phyloP scores from a whole-genome alignment of 1,140 invertebrate species.

The Euura lappo region DNA sequence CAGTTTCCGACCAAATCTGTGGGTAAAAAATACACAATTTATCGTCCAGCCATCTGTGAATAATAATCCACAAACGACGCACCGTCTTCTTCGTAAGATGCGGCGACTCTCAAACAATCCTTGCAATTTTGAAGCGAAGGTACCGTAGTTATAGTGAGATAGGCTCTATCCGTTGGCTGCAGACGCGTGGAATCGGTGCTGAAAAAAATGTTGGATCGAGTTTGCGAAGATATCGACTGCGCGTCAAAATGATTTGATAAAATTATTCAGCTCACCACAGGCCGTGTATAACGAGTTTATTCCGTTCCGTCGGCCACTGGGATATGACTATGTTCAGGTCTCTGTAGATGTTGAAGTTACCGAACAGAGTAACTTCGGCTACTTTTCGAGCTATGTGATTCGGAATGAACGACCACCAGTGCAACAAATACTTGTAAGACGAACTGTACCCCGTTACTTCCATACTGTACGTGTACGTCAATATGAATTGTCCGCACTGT shows the following conservation, averaged over 20 bases:
- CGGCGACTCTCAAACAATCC: conserved; percentile 65
- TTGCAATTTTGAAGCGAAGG: conserved; percentile 69
- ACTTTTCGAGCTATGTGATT: conserved; percentile 68
- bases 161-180: conserved; percentile 62
- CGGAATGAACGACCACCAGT: conserved; percentile 76
- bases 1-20: conserved; percentile 66
- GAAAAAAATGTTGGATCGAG: background rate
- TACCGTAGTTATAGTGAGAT: conserved; percentile 63
- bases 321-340: conserved; percentile 71
- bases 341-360: conserved; percentile 67
- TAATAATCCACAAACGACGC: conserved; percentile 9
- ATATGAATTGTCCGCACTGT: conserved; percentile 88
- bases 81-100: conserved; percentile 68
- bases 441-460: conserved; percentile 61
- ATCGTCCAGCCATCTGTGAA: background rate
- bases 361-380: conserved; percentile 72
- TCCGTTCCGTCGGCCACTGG: conserved; percentile 73
- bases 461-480: conserved; percentile 79
- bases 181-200: conserved; percentile 47
- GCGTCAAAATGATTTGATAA: background rate
- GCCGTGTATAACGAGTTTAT: conserved; percentile 72
- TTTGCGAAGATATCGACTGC: background rate
- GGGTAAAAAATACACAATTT: conserved; percentile 14
- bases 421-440: conserved; percentile 67
- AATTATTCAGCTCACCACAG: conserved; percentile 60